Evolutionary conservation across 2,113 vertebrate genomes (phyloP), one percentile per base, ranked within the genome.

Genomic region (Bostrychus sinensis): DNA sequence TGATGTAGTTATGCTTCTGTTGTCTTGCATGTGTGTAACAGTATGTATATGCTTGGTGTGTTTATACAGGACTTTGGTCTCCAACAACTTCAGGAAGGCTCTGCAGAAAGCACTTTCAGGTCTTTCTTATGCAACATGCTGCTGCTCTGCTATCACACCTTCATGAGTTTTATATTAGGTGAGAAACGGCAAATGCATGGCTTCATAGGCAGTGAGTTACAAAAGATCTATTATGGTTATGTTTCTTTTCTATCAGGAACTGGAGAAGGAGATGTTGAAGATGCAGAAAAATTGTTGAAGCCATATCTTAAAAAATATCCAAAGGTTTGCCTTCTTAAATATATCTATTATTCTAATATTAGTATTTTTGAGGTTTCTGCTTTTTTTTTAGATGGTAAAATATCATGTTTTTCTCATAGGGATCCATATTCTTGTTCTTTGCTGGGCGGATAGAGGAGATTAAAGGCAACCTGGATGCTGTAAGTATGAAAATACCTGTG

Each of bases 161-260:
- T 99, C 93, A 95, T 99, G 93, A 96, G 94, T 82, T 98, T 99
- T 77, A 96, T 99, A 84, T 86, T 99, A 22, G 97, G 97, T 97
- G 87, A 91, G 93, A 88, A 65, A 23, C 2, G 0, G 32, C 22
- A 38, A 22, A 54, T 39, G 0, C 17, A 16, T 36, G 11, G 13
- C 32, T 41, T 11, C 5, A 30, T 32, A 34, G 54, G 16, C 34
- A 36, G 11, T 0, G 7, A 48, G 10, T 7, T 25, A 30, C 4
- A 62, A 17, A 20, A 1, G 1, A 12, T 4, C 11, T 0, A 19
- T 4, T 28, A 17, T 70, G 9, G 16, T 43, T 39, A 0, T 64
- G 7, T 57, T 36, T 30, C 84, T 57, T 86, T 0, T 58, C 23
- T 75, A 13, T 8, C 81, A 99, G 97, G 97, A n/a, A 98, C 95